Conservation (phyloP, 2,797 vertebrate genomes). For the Columba guinea region DNA sequence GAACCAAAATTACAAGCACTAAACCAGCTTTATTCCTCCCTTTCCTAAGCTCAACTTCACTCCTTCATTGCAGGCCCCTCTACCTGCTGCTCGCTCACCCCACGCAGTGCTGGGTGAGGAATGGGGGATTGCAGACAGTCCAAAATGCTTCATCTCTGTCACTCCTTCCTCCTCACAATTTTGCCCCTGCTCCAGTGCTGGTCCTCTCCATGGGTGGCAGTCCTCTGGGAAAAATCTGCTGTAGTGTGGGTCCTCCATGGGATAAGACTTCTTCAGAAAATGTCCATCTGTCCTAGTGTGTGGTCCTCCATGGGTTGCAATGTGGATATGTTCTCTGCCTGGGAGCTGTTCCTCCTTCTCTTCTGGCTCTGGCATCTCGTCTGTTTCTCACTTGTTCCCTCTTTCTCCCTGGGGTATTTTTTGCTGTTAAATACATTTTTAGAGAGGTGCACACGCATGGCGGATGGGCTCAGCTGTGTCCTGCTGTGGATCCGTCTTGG, state of each 20-base stretch:
- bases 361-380: neutral
- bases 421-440: neutral
- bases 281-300: neutral
- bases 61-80: neutral
- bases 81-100: neutral
- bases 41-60: neutral
- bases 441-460: neutral
- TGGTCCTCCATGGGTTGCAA: neutral
- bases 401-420: neutral
- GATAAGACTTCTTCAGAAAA: neutral
- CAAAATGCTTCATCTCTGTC: neutral
- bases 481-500: neutral
- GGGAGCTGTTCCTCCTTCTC: neutral
- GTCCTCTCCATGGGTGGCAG: neutral
- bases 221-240: neutral
- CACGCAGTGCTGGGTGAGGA: neutral
- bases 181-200: fast-evolving
- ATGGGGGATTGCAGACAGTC: neutral
- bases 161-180: neutral
- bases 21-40: neutral
- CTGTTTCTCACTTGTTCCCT: neutral
- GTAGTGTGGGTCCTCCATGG: neutral
- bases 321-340: neutral
- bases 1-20: neutral
- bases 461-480: neutral